phyloP scores from a whole-genome alignment of 2,797 vertebrate genomes.

The Carapus acus region DNA sequence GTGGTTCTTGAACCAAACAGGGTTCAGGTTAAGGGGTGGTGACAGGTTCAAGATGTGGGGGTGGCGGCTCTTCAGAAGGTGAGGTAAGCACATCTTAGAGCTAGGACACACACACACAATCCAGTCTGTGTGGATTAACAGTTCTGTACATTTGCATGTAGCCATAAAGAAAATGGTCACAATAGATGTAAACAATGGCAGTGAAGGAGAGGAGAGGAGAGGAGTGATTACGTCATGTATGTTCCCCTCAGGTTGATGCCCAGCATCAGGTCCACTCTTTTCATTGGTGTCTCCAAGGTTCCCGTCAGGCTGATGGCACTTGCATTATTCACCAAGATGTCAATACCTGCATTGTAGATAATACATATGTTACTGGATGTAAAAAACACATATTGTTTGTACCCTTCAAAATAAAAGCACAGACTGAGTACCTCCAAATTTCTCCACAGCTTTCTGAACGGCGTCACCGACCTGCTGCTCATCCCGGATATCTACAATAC shows the following conservation, averaged over 20 bases:
- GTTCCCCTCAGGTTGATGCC: slow-evolving; percentile 91
- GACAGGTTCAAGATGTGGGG: slow-evolving; percentile 95
- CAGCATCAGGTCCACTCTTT: slow-evolving; percentile 95
- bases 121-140: no score
- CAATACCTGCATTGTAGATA: slow-evolving; percentile 90
- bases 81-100: slow-evolving; percentile 89
- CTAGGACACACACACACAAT: slow-evolving; percentile 63
- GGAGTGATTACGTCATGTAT: slow-evolving; percentile 84
- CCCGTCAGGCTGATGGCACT: slow-evolving; percentile 92
- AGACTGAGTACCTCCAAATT: slow-evolving; percentile 81
- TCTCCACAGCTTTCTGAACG: slow-evolving; percentile 80
- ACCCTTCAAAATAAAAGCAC: neutral
- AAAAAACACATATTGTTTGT: no score
- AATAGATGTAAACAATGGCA: no score
- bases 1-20: slow-evolving; percentile 96
- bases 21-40: slow-evolving; percentile 91
- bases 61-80: slow-evolving; percentile 83
- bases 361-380: no score
- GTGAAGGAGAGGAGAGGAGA: no score
- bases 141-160: no score
- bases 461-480: slow-evolving; percentile 83
- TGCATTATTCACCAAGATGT: slow-evolving; percentile 96
- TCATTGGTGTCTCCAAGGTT: slow-evolving; percentile 85
- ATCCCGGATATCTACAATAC: slow-evolving; percentile 89
- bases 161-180: no score